Percentiles rank a stretch among this genome's conserved stretches.
Evolutionary conservation across 2,113 vertebrate species (phyloP).

Genomic region (Lontra canadensis): DNA sequence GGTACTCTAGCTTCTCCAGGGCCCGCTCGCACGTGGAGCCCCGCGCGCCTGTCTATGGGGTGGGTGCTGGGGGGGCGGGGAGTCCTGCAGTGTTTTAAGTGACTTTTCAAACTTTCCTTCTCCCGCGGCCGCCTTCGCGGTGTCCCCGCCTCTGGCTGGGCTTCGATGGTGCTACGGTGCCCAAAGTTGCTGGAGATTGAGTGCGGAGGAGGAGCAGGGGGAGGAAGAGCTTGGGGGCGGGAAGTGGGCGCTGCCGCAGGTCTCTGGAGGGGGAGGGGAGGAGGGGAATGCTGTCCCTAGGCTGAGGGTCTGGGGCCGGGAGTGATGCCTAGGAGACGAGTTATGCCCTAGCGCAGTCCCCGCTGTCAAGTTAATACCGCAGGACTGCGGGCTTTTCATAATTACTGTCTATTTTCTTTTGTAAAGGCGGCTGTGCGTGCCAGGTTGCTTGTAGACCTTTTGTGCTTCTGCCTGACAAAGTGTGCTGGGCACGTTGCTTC

Average conservation of each 20-base stretch:
- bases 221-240: not conserved
- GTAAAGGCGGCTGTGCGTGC: slow-evolving; percentile 48
- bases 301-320: not conserved
- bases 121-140: slow-evolving; percentile 12
- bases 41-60: too few species aligned
- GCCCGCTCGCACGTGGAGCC: too few species aligned
- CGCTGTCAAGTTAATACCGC: slow-evolving; percentile 67
- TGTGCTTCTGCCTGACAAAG: slow-evolving; percentile 55
- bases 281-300: not conserved
- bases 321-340: not conserved
- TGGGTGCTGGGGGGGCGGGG: not conserved
- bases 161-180: slow-evolving; percentile 11
- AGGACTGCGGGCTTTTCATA: slow-evolving; percentile 74
- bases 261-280: not conserved
- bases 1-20: too few species aligned
- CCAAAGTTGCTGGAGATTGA: slow-evolving; percentile 67
- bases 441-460: slow-evolving; percentile 56
- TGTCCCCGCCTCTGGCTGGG: slow-evolving; percentile 57
- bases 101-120: slow-evolving; percentile 79
- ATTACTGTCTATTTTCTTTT: slow-evolving; percentile 55
- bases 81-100: slow-evolving; percentile 45
- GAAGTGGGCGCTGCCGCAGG: slow-evolving; percentile 50
- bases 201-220: not conserved
- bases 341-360: slow-evolving; percentile 35
- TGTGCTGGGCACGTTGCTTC: slow-evolving; percentile 23